These are phyloP conservation scores for Argyresthia goedartella DNA, from an alignment of 2,888 invertebrate species.

Conservation along the genomic window DNA sequence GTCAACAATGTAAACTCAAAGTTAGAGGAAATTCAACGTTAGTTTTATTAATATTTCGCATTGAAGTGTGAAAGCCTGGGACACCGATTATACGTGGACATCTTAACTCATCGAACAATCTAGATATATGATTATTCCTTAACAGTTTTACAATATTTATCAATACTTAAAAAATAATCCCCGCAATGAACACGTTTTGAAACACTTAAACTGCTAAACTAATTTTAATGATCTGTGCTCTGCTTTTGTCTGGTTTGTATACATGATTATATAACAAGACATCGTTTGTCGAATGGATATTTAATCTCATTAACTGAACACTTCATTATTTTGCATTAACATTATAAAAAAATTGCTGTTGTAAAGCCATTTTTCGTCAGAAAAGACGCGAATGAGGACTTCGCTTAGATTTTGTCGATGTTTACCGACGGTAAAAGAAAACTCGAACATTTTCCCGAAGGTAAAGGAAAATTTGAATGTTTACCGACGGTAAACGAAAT, in stretches of 20 bases:
- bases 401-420: conserved; percentile 36
- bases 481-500: conserved; percentile 38
- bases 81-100: conserved; percentile 62
- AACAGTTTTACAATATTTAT: conserved; percentile 60
- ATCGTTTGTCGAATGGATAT: background rate
- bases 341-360: conserved; percentile 46
- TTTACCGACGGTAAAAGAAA: background rate
- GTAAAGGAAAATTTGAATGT: conserved; percentile 11
- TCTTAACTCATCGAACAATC: conserved; percentile 51
- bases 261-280: conserved; percentile 2
- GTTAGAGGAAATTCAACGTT: conserved; percentile 50
- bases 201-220: conserved; percentile 58
- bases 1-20: conserved; percentile 54
- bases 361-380: conserved; percentile 32
- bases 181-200: conserved; percentile 62
- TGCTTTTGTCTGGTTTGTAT: background rate
- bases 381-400: conserved; percentile 31
- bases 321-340: conserved; percentile 44
- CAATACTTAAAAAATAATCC: conserved; percentile 63
- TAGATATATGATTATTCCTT: conserved; percentile 57
- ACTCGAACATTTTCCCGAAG: background rate
- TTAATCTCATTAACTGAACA: conserved; percentile 54
- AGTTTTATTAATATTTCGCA: conserved; percentile 43
- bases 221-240: conserved; percentile 23
- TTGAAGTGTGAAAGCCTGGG: conserved; percentile 60